These are phyloP conservation scores for Melanocharis versteri DNA, from an alignment of 2,113 vertebrate species.

Conservation along the genomic window DNA sequence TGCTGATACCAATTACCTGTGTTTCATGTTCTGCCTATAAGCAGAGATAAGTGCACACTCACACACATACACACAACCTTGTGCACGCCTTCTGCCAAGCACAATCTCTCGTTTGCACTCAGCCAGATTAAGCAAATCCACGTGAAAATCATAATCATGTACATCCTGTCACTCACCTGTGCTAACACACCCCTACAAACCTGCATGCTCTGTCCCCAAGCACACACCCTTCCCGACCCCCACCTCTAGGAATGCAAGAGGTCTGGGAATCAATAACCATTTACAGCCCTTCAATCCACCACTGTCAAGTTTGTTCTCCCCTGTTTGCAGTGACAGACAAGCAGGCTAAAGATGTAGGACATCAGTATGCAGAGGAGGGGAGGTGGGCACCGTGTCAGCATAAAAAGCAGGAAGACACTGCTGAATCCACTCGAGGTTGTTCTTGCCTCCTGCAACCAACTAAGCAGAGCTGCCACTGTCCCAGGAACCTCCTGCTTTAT, in stretches of 20 bases:
- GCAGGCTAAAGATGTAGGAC: not conserved
- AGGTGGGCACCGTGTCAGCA: slow-evolving; percentile 3
- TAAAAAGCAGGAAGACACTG: not conserved
- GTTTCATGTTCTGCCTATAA: not conserved
- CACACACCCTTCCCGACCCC: not conserved
- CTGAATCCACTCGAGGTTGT: not conserved
- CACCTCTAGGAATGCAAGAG: not conserved
- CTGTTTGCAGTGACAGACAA: slow-evolving; percentile 38
- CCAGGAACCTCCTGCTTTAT: not conserved
- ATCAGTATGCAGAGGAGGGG: slow-evolving; percentile 49
- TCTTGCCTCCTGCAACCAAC: not conserved
- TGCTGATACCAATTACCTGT: too few relatives aligned
- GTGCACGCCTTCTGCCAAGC: not conserved
- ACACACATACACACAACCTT: rapidly evolving
- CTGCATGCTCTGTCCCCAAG: not conserved
- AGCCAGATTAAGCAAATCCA: not conserved
- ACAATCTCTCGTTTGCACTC: too few relatives aligned
- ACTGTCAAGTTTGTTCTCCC: slow-evolving; percentile 37
- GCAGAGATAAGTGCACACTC: not conserved
- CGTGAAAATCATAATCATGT: not conserved
- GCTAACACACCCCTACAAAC: not conserved
- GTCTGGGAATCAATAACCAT: slow-evolving; percentile 60
- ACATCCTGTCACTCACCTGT: rapidly evolving
- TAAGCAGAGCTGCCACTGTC: not conserved
- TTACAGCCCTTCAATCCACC: slow-evolving; percentile 61